A percentile compares a stretch with the other conserved stretches of the same genome.
Conservation (phyloP, 2,113 vertebrate species). For the Psammodynastes pulverulentus region DNA sequence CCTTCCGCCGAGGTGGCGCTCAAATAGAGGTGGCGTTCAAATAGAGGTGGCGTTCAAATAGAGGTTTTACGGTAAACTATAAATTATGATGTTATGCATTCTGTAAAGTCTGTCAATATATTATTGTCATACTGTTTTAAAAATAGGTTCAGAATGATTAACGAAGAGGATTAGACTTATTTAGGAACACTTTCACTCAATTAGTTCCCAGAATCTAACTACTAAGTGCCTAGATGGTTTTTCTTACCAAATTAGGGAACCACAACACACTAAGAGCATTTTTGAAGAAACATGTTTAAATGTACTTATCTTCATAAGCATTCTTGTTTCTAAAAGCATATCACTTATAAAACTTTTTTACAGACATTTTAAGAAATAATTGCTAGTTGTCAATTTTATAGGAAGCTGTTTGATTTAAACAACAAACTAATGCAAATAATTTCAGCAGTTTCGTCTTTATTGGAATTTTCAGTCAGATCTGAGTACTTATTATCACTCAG, state of each 20-base stretch:
- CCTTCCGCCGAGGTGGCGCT: too few relatives aligned
- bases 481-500: background rate
- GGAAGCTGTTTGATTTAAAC: background rate
- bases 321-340: background rate
- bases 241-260: background rate
- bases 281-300: background rate
- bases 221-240: background rate
- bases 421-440: background rate
- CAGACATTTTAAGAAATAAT: background rate
- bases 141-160: background rate
- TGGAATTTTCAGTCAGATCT: background rate
- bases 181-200: background rate
- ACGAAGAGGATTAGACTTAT: background rate
- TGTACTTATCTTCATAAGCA: background rate
- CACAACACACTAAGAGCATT: background rate
- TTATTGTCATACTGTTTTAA: background rate
- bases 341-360: background rate
- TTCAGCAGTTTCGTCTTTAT: background rate
- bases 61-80: too few relatives aligned
- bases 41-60: too few relatives aligned
- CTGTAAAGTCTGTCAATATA: background rate
- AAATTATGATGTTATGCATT: background rate
- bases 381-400: background rate
- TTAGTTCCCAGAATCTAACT: background rate
- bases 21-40: too few relatives aligned